A percentile compares a stretch with the other conserved stretches of the same genome.
phyloP scores from a whole-genome alignment of 2,113 vertebrate genomes.

The Cisticola juncidis region DNA sequence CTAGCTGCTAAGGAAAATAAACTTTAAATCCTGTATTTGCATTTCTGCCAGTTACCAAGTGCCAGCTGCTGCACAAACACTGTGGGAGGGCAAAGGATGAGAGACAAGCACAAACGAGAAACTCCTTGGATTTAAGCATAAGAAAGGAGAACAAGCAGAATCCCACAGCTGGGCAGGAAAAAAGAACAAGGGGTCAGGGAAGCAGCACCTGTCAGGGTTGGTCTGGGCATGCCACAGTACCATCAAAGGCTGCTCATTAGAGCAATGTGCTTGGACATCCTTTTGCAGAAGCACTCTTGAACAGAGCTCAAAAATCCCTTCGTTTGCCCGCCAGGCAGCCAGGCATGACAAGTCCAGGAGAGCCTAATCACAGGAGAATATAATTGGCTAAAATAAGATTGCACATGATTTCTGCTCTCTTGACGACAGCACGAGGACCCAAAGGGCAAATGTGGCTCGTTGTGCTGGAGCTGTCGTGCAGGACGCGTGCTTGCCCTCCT shows the following conservation, averaged over 20 bases:
- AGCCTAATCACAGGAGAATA: constrained; percentile 27
- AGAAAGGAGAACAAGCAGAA: neutral
- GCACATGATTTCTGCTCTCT: constrained; percentile 24
- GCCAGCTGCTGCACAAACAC: neutral
- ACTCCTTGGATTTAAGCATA: neutral
- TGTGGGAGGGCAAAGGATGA: neutral
- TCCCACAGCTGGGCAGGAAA: neutral
- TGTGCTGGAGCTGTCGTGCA: neutral
- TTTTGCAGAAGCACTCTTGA: neutral
- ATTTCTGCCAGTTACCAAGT: neutral
- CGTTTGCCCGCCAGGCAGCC: neutral
- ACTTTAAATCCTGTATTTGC: neutral
- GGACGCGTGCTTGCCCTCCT: neutral
- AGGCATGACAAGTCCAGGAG: neutral
- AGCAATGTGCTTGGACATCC: neutral
- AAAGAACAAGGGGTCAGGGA: neutral
- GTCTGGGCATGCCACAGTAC: neutral
- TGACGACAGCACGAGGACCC: neutral
- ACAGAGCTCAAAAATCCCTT: neutral
- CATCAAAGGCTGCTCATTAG: neutral
- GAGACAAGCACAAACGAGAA: neutral
- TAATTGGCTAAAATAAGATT: constrained; percentile 26
- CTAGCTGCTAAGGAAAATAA: neutral
- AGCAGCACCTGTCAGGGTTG: neutral
- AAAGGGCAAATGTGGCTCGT: neutral